Evolutionary conservation across 2,113 vertebrate species (phyloP).

Genomic region (Gnathochromis pfefferi): DNA sequence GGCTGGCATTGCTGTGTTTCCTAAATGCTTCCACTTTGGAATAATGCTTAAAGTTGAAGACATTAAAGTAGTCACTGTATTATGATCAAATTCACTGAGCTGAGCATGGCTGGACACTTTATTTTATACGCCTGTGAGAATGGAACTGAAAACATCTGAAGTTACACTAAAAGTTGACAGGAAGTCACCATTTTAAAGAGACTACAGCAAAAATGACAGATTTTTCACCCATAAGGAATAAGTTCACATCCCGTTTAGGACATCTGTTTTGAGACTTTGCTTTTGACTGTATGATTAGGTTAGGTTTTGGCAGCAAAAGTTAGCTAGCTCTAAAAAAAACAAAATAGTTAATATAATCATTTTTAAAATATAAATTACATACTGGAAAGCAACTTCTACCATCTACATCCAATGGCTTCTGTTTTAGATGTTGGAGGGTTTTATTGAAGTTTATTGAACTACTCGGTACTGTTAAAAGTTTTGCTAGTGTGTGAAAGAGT

Average conservation of each 20-base stretch:
- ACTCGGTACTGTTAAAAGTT: rapidly evolving
- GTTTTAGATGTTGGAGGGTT: neutral
- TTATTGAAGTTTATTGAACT: neutral
- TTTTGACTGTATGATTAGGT: neutral
- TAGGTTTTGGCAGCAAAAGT: neutral
- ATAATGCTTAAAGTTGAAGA: neutral
- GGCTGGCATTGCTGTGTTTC: neutral
- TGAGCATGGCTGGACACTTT: neutral
- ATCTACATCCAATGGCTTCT: neutral
- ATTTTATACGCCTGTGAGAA: neutral
- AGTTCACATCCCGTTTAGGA: neutral
- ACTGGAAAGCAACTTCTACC: neutral
- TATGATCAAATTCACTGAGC: neutral
- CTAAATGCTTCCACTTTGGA: neutral
- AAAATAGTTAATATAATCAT: neutral
- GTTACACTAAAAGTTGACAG: neutral
- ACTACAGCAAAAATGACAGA: neutral
- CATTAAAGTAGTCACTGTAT: neutral
- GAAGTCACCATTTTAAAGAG: neutral
- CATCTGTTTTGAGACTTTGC: neutral
- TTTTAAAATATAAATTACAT: neutral
- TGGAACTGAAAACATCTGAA: neutral
- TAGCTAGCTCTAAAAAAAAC: neutral
- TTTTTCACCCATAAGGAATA: neutral
- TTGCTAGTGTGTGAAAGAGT: neutral